phyloP scores from a whole-genome alignment of 2,888 invertebrate species.

The Sesia bembeciformis region DNA sequence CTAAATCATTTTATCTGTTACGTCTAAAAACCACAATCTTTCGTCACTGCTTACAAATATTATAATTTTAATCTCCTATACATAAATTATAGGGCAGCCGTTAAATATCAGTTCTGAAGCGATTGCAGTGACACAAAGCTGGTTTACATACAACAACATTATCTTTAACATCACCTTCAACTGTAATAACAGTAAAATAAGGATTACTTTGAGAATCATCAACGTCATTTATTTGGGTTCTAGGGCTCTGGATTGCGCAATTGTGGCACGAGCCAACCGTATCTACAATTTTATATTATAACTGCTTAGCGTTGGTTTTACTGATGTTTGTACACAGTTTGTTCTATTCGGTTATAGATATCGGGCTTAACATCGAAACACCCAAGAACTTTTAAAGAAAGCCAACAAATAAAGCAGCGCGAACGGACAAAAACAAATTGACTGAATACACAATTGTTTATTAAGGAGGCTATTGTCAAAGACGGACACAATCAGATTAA shows the following conservation, averaged over 20 bases:
- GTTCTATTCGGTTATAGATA: too few relatives aligned
- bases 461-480: too few relatives aligned
- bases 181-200: slow-evolving; percentile 20
- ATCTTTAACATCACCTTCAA: slow-evolving; percentile 13
- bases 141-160: slow-evolving; percentile 34
- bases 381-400: too few relatives aligned
- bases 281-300: background rate
- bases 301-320: background rate
- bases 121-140: slow-evolving; percentile 58
- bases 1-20: background rate
- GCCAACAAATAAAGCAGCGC: too few relatives aligned
- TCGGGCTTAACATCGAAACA: too few relatives aligned
- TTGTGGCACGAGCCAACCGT: slow-evolving; percentile 31
- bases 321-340: background rate
- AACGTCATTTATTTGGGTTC: slow-evolving; percentile 18
- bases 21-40: slow-evolving; percentile 19
- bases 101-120: slow-evolving; percentile 63
- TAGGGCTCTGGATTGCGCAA: slow-evolving; percentile 42
- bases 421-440: too few relatives aligned
- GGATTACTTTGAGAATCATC: slow-evolving; percentile 15
- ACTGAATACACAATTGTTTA: too few relatives aligned
- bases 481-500: too few relatives aligned
- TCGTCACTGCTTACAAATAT: slow-evolving; percentile 37
- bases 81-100: slow-evolving; percentile 56
- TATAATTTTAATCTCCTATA: slow-evolving; percentile 57